These are phyloP conservation scores for Leucoma salicis DNA, from an alignment of 2,888 invertebrate genomes.

Conservation along the genomic window DNA sequence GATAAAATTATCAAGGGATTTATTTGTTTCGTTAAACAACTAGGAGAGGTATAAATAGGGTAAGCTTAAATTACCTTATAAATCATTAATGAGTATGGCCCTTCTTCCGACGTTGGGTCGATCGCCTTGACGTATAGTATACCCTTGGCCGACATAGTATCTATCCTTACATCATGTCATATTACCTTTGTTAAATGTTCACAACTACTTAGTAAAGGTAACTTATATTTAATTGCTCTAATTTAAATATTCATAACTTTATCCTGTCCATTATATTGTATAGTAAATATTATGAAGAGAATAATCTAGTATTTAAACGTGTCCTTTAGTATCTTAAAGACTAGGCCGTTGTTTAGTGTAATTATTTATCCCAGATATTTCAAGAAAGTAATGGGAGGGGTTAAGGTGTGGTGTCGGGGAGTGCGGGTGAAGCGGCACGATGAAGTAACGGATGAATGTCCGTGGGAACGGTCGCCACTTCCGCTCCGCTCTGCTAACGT, in stretches of 20 bases:
- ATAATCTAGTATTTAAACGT: too few species aligned
- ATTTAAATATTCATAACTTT: slow-evolving; percentile 21
- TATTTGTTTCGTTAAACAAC: background rate
- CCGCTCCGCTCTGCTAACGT: slow-evolving; percentile 66
- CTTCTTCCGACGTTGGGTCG: slow-evolving; percentile 24
- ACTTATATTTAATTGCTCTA: slow-evolving; percentile 9
- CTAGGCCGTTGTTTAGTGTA: too few species aligned
- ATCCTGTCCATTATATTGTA: background rate
- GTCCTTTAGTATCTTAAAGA: too few species aligned
- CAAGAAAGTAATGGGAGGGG: slow-evolving; percentile 27
- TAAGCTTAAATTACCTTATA: slow-evolving; percentile 5
- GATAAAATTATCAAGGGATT: too few species aligned
- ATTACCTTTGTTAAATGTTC: too few species aligned
- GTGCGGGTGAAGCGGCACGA: slow-evolving; percentile 47
- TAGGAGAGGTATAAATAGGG: background rate
- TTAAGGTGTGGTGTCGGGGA: slow-evolving; percentile 23
- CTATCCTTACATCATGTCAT: slow-evolving; percentile 22
- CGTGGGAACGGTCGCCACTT: slow-evolving; percentile 80
- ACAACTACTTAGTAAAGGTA: too few species aligned
- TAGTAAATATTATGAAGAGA: background rate
- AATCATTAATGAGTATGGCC: slow-evolving; percentile 18
- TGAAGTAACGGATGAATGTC: slow-evolving; percentile 79
- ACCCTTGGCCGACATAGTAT: slow-evolving; percentile 31
- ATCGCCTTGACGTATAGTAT: slow-evolving; percentile 23
- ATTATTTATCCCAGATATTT: slow-evolving; percentile 16